phyloP scores from a whole-genome alignment of 2,113 vertebrate genomes.

The Pteropus alecto region DNA sequence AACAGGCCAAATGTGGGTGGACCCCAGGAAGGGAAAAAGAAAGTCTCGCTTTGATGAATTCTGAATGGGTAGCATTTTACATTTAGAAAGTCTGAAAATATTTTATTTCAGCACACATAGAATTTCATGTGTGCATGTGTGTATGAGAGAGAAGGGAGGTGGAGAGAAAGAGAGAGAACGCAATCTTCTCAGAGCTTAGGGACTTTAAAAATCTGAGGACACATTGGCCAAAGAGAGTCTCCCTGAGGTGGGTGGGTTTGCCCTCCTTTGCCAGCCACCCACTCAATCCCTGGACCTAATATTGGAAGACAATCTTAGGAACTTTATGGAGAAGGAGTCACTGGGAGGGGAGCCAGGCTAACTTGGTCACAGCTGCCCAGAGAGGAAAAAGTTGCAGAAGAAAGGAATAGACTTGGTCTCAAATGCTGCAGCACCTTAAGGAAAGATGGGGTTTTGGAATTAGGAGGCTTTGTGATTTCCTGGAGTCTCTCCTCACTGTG shows the following conservation, averaged over 20 bases:
- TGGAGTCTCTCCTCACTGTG: background rate
- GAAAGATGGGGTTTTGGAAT: background rate
- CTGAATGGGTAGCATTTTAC: background rate
- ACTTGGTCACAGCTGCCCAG: background rate
- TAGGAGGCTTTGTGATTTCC: background rate
- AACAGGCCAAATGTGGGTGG: rapidly evolving
- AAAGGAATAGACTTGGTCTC: background rate
- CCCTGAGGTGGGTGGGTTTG: too few relatives aligned
- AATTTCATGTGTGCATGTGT: background rate
- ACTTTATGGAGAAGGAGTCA: background rate
- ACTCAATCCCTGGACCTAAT: background rate
- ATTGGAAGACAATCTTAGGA: background rate
- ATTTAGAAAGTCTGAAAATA: background rate
- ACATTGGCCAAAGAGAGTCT: background rate
- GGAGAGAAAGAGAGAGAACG: background rate
- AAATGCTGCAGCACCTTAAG: background rate
- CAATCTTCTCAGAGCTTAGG: background rate
- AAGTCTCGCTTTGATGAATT: background rate
- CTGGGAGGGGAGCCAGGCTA: background rate
- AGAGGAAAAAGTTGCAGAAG: background rate
- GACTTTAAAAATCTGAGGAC: background rate
- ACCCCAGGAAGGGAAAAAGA: background rate
- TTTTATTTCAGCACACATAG: background rate
- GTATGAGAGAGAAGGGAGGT: background rate
- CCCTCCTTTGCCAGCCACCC: background rate